These are phyloP conservation scores for Hypselothyrea guttata DNA, from an alignment of 2,888 invertebrate genomes.

Conservation along the genomic window DNA sequence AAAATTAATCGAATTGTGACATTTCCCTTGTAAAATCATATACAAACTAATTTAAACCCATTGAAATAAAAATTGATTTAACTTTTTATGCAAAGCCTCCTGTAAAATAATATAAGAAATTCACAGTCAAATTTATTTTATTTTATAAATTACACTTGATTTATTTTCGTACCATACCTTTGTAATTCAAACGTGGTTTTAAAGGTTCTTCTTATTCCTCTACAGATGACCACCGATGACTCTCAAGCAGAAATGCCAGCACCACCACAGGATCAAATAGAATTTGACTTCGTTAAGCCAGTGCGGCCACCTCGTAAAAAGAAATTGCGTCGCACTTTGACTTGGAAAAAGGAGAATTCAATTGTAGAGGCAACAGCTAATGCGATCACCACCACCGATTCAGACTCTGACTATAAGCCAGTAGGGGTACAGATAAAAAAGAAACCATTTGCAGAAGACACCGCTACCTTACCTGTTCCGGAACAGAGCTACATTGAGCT, in stretches of 20 bases:
- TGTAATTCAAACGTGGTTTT: background rate
- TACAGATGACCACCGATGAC: conserved; percentile 73
- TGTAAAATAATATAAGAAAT: no score
- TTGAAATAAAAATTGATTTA: no score
- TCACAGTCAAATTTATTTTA: no score
- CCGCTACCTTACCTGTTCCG: conserved; percentile 6
- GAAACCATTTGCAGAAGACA: conserved; percentile 22
- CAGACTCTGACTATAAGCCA: conserved; percentile 70
- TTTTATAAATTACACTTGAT: background rate
- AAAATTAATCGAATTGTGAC: no score
- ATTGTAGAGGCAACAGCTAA: conserved; percentile 68
- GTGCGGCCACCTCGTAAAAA: conserved; percentile 73
- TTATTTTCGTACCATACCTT: background rate
- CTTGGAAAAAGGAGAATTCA: conserved; percentile 75
- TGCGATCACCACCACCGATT: conserved; percentile 72
- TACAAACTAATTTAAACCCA: no score
- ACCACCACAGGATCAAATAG: conserved; percentile 14
- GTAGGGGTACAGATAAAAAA: conserved; percentile 38
- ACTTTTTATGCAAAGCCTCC: no score
- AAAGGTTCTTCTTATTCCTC: conserved; percentile 3
- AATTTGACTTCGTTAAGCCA: conserved; percentile 68
- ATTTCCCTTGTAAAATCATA: no score
- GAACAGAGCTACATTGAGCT: conserved; percentile 61
- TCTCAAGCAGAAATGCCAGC: conserved; percentile 60
- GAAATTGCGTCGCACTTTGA: conserved; percentile 73